These are phyloP conservation scores for Centropus bengalensis DNA, from an alignment of 2,113 vertebrate species.

Conservation along the genomic window DNA sequence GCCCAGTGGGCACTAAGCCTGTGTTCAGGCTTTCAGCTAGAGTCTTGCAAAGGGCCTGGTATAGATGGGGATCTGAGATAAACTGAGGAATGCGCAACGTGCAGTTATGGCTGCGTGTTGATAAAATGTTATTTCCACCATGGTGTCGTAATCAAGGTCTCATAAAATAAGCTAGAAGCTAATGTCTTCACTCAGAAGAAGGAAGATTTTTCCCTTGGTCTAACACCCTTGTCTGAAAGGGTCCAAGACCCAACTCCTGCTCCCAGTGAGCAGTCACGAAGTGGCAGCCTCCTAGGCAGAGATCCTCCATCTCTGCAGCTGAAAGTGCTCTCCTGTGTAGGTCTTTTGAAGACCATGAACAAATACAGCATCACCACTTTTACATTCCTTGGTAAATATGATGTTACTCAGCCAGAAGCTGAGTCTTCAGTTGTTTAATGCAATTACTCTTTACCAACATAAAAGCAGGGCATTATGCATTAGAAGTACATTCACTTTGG, in stretches of 20 bases:
- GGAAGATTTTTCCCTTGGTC: background rate
- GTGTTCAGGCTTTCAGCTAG: background rate
- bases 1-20: fast-evolving
- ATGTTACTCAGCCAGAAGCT: background rate
- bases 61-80: background rate
- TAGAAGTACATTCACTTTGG: background rate
- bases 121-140: background rate
- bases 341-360: background rate
- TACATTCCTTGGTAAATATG: background rate
- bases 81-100: background rate
- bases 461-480: background rate
- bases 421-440: background rate
- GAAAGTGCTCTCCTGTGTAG: background rate
- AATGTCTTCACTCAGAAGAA: background rate
- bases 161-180: background rate
- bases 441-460: background rate
- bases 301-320: background rate
- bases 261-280: fast-evolving
- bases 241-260: background rate
- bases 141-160: background rate
- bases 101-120: background rate
- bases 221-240: background rate
- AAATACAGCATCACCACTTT: background rate
- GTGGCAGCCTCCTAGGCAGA: background rate
- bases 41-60: background rate